Percentiles rank a stretch among this genome's conserved stretches.
Evolutionary conservation across 2,888 invertebrate species (phyloP).

Genomic region (Ametastegia equiseti): DNA sequence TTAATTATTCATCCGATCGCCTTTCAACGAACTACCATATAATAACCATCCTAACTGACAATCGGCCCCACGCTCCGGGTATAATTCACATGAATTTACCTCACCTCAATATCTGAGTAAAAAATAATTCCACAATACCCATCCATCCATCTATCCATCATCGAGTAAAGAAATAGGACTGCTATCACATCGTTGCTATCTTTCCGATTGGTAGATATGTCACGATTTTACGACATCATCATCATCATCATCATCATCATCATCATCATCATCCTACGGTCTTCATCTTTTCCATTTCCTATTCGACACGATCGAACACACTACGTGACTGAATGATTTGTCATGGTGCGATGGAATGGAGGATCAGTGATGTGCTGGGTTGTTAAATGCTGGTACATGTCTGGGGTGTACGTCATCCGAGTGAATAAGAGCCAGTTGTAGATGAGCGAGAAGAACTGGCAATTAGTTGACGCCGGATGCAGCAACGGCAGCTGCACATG

Average conservation of each 20-base stretch:
- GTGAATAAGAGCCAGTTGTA: not conserved
- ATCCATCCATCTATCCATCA: not conserved
- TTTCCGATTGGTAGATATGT: too few relatives aligned
- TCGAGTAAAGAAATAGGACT: not conserved
- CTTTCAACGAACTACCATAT: constrained; percentile 26
- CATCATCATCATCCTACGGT: too few relatives aligned
- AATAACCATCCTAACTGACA: constrained; percentile 3
- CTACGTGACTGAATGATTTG: too few relatives aligned
- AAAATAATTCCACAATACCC: not conserved
- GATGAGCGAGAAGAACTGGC: constrained; percentile 52
- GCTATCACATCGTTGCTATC: not conserved
- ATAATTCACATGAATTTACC: constrained; percentile 27
- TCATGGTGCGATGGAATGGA: too few relatives aligned
- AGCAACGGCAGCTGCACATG: constrained; percentile 66
- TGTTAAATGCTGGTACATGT: too few relatives aligned
- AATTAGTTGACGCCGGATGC: constrained; percentile 74
- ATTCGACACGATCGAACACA: too few relatives aligned
- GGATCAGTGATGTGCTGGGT: too few relatives aligned
- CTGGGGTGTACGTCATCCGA: too few relatives aligned
- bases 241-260: too few relatives aligned
- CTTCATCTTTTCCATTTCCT: too few relatives aligned
- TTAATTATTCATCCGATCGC: constrained; percentile 45
- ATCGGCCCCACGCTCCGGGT: not conserved
- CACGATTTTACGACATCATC: too few relatives aligned
- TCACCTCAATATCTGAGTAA: constrained; percentile 4